Evolutionary conservation across 2,888 invertebrate species (phyloP), one percentile per base, ranked within the genome.

Genomic region (Brachyptera risi): DNA sequence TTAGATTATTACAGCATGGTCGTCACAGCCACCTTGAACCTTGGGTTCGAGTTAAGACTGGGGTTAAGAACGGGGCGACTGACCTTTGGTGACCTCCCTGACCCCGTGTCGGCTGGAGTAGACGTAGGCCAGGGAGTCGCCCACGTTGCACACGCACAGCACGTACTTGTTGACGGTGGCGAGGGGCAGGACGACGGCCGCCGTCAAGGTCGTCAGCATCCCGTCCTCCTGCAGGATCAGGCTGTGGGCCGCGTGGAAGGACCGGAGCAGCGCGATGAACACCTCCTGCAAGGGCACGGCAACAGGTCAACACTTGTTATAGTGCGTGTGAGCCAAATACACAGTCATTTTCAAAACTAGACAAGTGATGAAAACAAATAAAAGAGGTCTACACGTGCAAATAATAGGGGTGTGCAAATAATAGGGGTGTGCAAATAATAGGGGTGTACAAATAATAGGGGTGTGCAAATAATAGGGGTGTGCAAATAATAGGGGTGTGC

Each of bases 111-210:
- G 83, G 9, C 85, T 83, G 68, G 79, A 81, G 76, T 90, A 92
- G 61, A 94, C 88, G 72, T 92, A 94, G n/a, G 90, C 92, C 66
- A 92, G 79, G 49, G 90, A 90, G 73, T 94, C 93, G 0, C 93
- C 93, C 19, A 94, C 92, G 74, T 93, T 94, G 72, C 92, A 92
- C 54, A 88, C 86, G 73, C 93, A 93, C 38, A 90, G 88, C 50
- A 89, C 80, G 71, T 85, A 86, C 68, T 80, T 80, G 56, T 75
- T 76, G 57, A 73, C 66, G 49, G 58, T 65, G 56, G 63, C 77
- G 66, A 87, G 71, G 51, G 87, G 87, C 64, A 87, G 76, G 56
- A 92, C 81, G 21, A 90, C 82, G 51, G 90, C 89, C 15, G 90
- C 87, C 56, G 92, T 92, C 56, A 93, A 77, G 1, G 93, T 94